phyloP scores from a whole-genome alignment of 1,140 invertebrate species.

The Centruroides sculpturatus region DNA sequence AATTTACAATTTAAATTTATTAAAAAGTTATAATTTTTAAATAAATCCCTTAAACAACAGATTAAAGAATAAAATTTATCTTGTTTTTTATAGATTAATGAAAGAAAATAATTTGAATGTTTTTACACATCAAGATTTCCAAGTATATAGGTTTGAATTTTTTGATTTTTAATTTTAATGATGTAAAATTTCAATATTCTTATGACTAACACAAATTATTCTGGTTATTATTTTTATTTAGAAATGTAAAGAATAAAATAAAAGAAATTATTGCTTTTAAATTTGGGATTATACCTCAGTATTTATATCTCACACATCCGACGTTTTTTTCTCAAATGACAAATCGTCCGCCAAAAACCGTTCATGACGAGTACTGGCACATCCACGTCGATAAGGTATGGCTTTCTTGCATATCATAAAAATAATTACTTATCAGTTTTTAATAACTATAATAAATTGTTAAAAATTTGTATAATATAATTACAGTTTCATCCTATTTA shows the following conservation, averaged over 20 bases:
- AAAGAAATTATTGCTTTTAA: conserved; percentile 55
- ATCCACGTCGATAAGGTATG: conserved; percentile 67
- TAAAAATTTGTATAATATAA: too few relatives aligned
- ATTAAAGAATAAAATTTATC: too few relatives aligned
- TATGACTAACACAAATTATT: background rate
- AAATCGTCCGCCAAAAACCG: conserved; percentile 44
- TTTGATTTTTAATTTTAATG: background rate
- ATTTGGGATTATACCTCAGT: conserved; percentile 49
- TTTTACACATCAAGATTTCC: too few relatives aligned
- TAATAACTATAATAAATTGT: too few relatives aligned
- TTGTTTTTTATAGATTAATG: too few relatives aligned
- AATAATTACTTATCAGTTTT: too few relatives aligned
- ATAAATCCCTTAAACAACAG: too few relatives aligned
- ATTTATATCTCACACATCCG: conserved; percentile 60
- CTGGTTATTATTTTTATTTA: conserved; percentile 24
- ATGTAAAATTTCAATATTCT: background rate
- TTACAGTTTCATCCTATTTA: too few relatives aligned
- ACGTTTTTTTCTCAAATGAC: conserved; percentile 72
- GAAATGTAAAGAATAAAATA: conserved; percentile 57
- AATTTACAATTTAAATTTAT: too few relatives aligned
- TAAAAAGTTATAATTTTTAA: too few relatives aligned
- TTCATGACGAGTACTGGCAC: conserved; percentile 80
- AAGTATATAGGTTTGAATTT: too few relatives aligned
- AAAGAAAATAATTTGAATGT: too few relatives aligned
- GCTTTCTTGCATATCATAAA: conserved; percentile 4